A percentile compares a stretch with the other conserved stretches of the same genome.
These are phyloP conservation scores for Megalonaias nervosa DNA, from an alignment of 1,140 invertebrate species.

Conservation along the genomic window DNA sequence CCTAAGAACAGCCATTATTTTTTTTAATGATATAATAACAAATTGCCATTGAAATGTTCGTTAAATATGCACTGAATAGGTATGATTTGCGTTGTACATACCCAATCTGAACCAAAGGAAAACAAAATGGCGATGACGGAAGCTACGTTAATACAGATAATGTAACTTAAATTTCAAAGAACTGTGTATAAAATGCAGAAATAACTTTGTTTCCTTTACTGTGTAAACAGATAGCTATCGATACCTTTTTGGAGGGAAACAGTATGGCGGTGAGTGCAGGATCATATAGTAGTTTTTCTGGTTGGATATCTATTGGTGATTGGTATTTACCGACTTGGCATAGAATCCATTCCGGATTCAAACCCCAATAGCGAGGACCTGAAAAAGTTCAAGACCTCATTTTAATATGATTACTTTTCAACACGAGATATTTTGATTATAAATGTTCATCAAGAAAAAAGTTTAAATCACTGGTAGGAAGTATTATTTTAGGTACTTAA, in stretches of 20 bases:
- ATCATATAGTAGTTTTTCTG: conserved; percentile 92
- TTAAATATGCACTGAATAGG: too few species aligned
- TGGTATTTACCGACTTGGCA: conserved; percentile 95
- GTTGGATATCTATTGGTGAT: conserved; percentile 96
- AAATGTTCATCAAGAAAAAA: too few species aligned
- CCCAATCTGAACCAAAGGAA: conserved; percentile 1
- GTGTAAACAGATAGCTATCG: not conserved
- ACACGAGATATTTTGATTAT: too few species aligned
- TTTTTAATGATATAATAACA: too few species aligned
- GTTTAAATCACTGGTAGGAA: too few species aligned
- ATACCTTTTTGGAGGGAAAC: conserved; percentile 1
- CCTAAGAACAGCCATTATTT: too few species aligned
- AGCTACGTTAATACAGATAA: not conserved
- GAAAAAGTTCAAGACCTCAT: conserved; percentile 53
- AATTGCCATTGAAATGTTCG: too few species aligned
- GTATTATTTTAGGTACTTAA: too few species aligned
- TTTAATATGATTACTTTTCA: too few species aligned
- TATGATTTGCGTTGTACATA: not conserved
- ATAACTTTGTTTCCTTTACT: conserved; percentile 16
- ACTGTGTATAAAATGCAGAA: not conserved
- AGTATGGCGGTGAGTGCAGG: conserved; percentile 82
- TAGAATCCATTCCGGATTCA: conserved; percentile 96
- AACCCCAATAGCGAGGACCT: conserved; percentile 98
- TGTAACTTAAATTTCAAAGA: not conserved
- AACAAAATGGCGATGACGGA: not conserved